These are phyloP conservation scores for Seriola rivoliana DNA, from an alignment of 2,113 vertebrate species.

Conservation along the genomic window DNA sequence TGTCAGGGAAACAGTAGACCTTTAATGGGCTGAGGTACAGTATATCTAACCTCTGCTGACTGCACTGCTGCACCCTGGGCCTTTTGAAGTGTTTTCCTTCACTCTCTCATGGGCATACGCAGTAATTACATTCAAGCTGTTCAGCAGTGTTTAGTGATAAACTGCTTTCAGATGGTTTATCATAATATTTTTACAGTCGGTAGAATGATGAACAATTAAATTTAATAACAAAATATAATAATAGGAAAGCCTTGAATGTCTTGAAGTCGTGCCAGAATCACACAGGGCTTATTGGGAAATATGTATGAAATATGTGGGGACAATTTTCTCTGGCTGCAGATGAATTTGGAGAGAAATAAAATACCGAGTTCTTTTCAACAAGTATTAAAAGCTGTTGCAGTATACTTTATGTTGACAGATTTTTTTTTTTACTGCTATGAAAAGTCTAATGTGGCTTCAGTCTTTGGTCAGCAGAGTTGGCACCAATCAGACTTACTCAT, in stretches of 20 bases:
- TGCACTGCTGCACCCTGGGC: slow-evolving; percentile 18
- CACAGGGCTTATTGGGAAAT: slow-evolving; percentile 56
- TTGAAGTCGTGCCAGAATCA: slow-evolving; percentile 51
- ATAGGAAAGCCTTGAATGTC: slow-evolving; percentile 52
- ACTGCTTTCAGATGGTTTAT: slow-evolving; percentile 78
- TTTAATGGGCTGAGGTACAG: slow-evolving; percentile 46
- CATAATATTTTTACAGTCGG: slow-evolving; percentile 68
- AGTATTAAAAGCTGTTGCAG: slow-evolving; percentile 22
- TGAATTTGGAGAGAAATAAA: slow-evolving; percentile 50
- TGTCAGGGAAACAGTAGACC: slow-evolving; percentile 52
- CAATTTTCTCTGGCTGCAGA: slow-evolving; percentile 59
- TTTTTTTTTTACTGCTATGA: slow-evolving; percentile 1
- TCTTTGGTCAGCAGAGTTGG: not conserved
- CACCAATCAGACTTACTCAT: not conserved
- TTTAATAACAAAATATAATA: slow-evolving; percentile 72
- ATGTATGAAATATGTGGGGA: slow-evolving; percentile 42
- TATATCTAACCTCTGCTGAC: slow-evolving; percentile 45
- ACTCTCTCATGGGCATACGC: slow-evolving; percentile 15
- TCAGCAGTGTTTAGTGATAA: slow-evolving; percentile 59
- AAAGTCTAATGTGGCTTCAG: slow-evolving; percentile 4
- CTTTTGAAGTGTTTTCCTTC: slow-evolving; percentile 52
- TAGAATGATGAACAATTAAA: slow-evolving; percentile 67
- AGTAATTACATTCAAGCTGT: slow-evolving; percentile 57
- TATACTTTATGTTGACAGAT: slow-evolving; percentile 12
- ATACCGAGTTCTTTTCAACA: slow-evolving; percentile 17